A percentile compares a stretch with the other conserved stretches of the same genome.
Conservation (phyloP, 2,113 vertebrate species). For the Mesoclemmys tuberculata region DNA sequence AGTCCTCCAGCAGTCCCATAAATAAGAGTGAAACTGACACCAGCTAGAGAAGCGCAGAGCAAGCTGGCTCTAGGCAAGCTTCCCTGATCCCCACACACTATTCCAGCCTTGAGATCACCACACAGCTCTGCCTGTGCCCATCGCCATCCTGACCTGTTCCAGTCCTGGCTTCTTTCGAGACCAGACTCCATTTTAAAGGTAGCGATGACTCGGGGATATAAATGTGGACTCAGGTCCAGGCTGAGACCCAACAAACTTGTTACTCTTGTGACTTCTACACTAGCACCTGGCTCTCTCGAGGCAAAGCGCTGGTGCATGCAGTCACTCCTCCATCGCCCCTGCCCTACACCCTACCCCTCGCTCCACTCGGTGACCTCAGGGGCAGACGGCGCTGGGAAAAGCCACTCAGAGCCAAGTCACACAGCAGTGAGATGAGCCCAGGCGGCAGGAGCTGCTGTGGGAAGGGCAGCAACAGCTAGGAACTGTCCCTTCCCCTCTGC, state of each 20-base stretch:
- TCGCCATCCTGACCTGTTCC: not conserved
- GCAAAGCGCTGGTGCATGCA: too few species aligned
- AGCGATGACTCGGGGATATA: too few species aligned
- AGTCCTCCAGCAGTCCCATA: not conserved
- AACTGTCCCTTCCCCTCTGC: not conserved
- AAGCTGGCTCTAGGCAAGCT: not conserved
- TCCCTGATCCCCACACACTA: not conserved
- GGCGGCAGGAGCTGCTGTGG: not conserved
- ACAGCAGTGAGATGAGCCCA: not conserved
- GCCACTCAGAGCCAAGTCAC: not conserved
- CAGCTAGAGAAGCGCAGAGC: not conserved
- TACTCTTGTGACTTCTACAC: too few species aligned
- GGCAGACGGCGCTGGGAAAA: not conserved
- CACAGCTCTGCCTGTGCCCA: not conserved
- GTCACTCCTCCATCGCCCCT: too few species aligned
- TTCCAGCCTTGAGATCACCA: not conserved
- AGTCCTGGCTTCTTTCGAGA: not conserved
- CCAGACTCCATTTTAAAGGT: not conserved
- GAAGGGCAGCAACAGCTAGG: not conserved
- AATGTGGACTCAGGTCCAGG: too few species aligned
- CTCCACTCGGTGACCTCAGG: not conserved
- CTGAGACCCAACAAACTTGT: not conserved
- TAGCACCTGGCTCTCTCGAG: too few species aligned
- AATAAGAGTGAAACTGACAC: not conserved
- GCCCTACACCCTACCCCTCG: too few species aligned